These are phyloP conservation scores for Colaptes auratus DNA, from an alignment of 2,113 vertebrate species.

Conservation along the genomic window DNA sequence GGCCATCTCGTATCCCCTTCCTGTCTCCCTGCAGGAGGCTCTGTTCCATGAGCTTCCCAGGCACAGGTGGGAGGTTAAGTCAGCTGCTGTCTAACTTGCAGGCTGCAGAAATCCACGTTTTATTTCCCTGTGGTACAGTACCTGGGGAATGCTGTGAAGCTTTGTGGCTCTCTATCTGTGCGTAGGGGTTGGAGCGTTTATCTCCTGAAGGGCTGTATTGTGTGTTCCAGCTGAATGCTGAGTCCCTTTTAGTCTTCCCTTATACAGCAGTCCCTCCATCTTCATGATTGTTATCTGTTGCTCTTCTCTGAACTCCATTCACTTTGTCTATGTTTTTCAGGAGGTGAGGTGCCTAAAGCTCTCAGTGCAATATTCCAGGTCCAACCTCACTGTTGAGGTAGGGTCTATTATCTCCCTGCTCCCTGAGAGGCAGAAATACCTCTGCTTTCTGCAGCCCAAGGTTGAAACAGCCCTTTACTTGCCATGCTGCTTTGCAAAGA, in stretches of 20 bases:
- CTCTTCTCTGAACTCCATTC: constrained; percentile 19
- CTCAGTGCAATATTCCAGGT: not conserved
- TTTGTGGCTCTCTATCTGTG: not conserved
- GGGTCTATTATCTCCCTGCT: constrained; percentile 36
- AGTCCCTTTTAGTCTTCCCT: constrained; percentile 11
- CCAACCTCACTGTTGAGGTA: constrained; percentile 13
- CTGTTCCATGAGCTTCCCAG: no score
- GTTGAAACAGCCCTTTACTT: constrained; percentile 38
- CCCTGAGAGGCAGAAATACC: constrained; percentile 33
- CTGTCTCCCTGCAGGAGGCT: no score
- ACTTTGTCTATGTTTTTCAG: constrained; percentile 12
- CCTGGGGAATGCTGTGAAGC: not conserved
- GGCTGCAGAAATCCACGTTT: not conserved
- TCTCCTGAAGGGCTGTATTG: not conserved
- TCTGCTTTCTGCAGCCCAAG: constrained; percentile 30
- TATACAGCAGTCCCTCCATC: not conserved
- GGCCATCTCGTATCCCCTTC: no score
- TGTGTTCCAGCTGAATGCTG: not conserved
- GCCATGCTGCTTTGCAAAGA: constrained; percentile 37
- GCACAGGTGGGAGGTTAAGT: not conserved
- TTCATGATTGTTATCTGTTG: not conserved
- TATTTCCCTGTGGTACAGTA: not conserved
- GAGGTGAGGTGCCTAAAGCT: constrained; percentile 26
- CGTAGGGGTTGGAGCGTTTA: not conserved
- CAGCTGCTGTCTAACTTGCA: not conserved